Evolutionary conservation across 2,888 invertebrate species (phyloP).

Genomic region (Amphipyra berbera): DNA sequence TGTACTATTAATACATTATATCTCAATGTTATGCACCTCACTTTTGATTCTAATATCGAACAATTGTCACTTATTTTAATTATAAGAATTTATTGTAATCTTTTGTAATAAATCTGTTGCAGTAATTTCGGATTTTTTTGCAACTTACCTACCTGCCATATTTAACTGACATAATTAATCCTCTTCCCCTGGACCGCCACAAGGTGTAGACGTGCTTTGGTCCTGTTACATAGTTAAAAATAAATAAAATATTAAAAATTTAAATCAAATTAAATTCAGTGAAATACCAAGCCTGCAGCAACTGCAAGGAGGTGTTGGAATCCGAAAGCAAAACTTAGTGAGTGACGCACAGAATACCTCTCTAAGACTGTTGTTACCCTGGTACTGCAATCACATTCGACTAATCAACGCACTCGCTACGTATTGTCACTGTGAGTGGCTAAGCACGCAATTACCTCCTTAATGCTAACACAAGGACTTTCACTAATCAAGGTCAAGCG

Average conservation of each 20-base stretch:
- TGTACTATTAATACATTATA: no score
- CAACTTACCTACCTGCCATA: no score
- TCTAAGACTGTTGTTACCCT: not conserved
- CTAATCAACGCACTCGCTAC: not conserved
- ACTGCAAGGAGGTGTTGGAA: not conserved
- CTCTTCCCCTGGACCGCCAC: not conserved
- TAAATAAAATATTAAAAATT: not conserved
- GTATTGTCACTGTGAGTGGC: not conserved
- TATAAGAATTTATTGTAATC: no score
- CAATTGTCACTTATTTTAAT: no score
- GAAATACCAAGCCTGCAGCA: not conserved
- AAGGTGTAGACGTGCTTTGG: constrained; percentile 1
- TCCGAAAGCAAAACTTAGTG: not conserved
- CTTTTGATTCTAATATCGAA: no score
- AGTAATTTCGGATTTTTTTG: no score
- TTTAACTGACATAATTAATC: no score
- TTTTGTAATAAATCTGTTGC: no score
- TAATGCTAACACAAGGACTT: not conserved
- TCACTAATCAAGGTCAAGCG: not conserved
- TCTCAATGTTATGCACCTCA: no score
- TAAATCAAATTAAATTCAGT: constrained; percentile 2
- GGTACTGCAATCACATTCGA: not conserved
- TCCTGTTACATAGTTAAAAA: not conserved
- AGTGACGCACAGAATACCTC: not conserved
- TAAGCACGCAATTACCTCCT: not conserved